Base-by-base conservation (phyloP, 35 echinoderm and acorn worm genomes). In the Apostichopus californicus region DNA sequence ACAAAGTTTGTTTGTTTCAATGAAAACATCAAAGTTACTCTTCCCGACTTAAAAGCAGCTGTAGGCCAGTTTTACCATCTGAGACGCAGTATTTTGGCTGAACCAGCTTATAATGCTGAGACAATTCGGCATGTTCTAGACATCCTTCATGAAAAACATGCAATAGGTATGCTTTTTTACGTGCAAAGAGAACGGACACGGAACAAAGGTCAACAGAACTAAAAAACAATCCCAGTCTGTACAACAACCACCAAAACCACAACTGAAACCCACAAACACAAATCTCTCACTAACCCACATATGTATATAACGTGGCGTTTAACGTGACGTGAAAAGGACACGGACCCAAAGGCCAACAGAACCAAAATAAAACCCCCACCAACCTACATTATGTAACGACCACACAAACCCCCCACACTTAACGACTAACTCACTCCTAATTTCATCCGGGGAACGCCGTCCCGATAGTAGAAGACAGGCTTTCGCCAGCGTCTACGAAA, bases 81-180 rank as follows among this genome's bases (percentile, higher is more conserved):
- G 24, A 25, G 24, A 25, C 24, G 24, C 24, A 73, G 64, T 90
- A 90, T 90, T n/a, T 18, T 90, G 17, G 65, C 87, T 73, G 65
- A 90, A 72, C 87, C 87, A 73, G 63, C 87, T 55, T 65, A 90
- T 58, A 90, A 28, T 73, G 71, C 87, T 73, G 63, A 90, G 1
- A 90, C 87, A 46, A 90, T 70, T 5, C 46, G 71, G 71, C 87
- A 54, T 90, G 87, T 77, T 25, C 24, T 90, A 34, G 63, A 90
- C n/a, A 34, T 90, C 9, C 63, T 90, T 17, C 70, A 90, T 54
- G 87, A 90, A 9, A 90, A 90, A 55, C 88, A 90, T 90, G 68
- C 8, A 20, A 9, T 90, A 11, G 24, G 24, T 25, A 25, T 25
- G 24, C 24, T 25, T 25, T 25, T 25, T 25, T 25, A 25, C 24